These are phyloP conservation scores for Chrosomus eos DNA, from an alignment of 2,797 vertebrate species.

Conservation along the genomic window DNA sequence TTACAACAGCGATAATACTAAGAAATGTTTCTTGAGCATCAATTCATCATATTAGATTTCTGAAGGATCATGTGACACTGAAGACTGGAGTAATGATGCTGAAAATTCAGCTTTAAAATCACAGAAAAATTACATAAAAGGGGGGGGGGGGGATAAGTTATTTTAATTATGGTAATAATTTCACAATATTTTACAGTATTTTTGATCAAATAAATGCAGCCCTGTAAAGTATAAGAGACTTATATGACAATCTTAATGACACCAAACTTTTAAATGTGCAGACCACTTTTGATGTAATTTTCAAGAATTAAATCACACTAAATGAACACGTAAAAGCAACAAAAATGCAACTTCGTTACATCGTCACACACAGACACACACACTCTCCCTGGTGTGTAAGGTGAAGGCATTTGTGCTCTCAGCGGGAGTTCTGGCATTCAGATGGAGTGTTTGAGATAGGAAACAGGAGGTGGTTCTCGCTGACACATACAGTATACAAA, in stretches of 20 bases:
- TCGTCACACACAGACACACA: background rate
- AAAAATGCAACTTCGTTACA: background rate
- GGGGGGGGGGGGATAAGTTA: no score
- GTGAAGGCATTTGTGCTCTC: constrained; percentile 32
- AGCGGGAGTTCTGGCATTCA: constrained; percentile 25
- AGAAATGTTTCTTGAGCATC: background rate
- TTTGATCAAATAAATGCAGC: background rate
- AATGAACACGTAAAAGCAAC: background rate
- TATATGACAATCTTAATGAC: no score
- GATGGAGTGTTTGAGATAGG: constrained; percentile 20
- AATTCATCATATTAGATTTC: background rate
- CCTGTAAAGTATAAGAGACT: background rate
- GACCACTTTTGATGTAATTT: background rate
- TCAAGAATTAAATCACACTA: background rate
- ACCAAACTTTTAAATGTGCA: background rate
- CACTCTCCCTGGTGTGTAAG: constrained; percentile 19
- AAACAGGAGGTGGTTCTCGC: constrained; percentile 29
- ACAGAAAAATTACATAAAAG: background rate
- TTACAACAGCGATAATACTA: no score
- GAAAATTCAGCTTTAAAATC: background rate
- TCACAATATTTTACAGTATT: background rate
- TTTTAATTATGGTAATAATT: background rate
- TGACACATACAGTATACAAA: constrained; percentile 5
- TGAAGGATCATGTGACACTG: background rate
- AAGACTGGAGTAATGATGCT: background rate